A percentile compares a stretch with the other conserved stretches of the same genome.
Conservation (phyloP, 2,113 vertebrate species). For the Ptilonorhynchus violaceus region DNA sequence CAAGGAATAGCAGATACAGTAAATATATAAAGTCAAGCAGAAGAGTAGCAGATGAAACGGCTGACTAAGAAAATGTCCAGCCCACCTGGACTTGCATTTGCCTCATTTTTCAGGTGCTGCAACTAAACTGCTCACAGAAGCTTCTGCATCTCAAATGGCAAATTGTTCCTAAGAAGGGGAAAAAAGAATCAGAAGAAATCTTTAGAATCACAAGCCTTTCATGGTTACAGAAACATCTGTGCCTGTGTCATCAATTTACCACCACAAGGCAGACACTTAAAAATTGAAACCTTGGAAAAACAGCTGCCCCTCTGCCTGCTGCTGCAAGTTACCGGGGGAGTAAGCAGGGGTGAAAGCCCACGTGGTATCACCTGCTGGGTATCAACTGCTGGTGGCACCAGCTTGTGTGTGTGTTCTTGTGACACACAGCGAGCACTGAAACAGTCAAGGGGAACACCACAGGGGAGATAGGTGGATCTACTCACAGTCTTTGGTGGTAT, state of each 20-base stretch:
- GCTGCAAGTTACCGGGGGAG: not conserved
- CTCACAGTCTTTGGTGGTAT: not conserved
- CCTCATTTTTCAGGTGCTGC: not conserved
- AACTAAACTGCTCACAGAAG: not conserved
- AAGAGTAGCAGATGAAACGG: not conserved
- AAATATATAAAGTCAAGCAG: not conserved
- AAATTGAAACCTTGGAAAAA: not conserved
- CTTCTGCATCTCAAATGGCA: not conserved
- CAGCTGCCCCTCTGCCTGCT: not conserved
- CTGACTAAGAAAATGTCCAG: not conserved
- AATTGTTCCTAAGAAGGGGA: not conserved
- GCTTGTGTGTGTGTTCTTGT: not conserved
- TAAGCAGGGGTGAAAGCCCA: not conserved
- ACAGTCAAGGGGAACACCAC: not conserved
- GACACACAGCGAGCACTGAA: not conserved
- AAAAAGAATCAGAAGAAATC: not conserved
- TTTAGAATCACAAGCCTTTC: not conserved
- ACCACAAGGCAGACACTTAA: not conserved
- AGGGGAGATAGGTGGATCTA: not conserved
- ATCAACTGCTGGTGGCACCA: not conserved
- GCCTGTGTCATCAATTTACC: not conserved
- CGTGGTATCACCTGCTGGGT: rapidly evolving
- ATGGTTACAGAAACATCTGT: not conserved
- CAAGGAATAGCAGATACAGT: not conserved
- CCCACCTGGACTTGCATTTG: not conserved